phyloP scores from a whole-genome alignment of 1,140 invertebrate genomes.

The Calosoma granatense region DNA sequence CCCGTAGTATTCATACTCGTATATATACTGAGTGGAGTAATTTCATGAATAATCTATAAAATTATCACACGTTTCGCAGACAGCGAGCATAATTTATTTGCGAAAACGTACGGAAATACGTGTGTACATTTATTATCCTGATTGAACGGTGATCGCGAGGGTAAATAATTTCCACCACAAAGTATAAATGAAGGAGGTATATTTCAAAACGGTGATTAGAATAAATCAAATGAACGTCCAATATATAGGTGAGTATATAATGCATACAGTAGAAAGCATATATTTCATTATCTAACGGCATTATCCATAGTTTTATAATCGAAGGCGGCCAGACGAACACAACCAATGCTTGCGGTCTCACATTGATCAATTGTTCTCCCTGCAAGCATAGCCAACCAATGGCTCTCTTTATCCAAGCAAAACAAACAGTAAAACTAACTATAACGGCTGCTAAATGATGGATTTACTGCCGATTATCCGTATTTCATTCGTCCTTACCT shows the following conservation, averaged over 20 bases:
- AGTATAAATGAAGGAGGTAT: not conserved
- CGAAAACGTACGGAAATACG: no score
- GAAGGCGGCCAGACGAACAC: not conserved
- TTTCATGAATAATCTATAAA: no score
- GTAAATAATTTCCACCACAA: not conserved
- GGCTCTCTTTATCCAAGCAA: no score
- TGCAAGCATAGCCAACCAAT: not conserved
- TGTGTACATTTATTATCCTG: no score
- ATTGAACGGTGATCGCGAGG: not conserved
- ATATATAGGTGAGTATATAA: constrained; percentile 7
- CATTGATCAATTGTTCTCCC: not conserved
- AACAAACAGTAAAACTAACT: no score
- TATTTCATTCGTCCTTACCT: no score
- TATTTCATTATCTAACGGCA: constrained; percentile 8
- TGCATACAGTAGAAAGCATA: not conserved
- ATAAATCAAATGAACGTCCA: not conserved
- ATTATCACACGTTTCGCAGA: no score
- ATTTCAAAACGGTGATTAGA: not conserved
- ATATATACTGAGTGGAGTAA: no score
- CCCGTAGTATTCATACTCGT: no score
- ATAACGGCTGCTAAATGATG: no score
- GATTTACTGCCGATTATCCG: no score
- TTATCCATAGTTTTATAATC: constrained; percentile 3
- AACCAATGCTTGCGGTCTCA: not conserved
- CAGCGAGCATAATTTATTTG: no score